phyloP scores from a whole-genome alignment of 2,113 vertebrate species.

The Phoenicopterus ruber region DNA sequence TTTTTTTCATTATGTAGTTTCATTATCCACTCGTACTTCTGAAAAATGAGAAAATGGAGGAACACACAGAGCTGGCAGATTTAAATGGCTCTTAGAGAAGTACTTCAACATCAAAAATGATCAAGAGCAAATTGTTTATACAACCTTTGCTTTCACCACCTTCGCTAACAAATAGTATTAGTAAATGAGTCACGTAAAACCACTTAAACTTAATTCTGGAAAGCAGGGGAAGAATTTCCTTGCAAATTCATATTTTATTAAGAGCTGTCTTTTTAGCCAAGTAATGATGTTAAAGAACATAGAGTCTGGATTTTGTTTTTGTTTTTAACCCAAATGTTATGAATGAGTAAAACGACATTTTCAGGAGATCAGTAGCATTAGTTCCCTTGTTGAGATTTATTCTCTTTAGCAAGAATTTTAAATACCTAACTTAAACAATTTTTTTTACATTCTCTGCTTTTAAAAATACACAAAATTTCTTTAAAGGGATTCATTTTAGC shows the following conservation, averaged over 20 bases:
- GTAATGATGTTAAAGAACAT: not conserved
- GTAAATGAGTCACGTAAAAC: conserved; percentile 21
- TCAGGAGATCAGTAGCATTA: not conserved
- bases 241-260: not conserved
- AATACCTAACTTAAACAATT: not conserved
- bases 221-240: not conserved
- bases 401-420: not conserved
- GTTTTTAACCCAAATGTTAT: not conserved
- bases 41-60: conserved; percentile 57
- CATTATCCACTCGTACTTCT: conserved; percentile 20
- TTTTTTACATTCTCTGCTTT: not conserved
- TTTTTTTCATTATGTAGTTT: conserved; percentile 35
- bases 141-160: not conserved
- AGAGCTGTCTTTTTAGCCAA: not conserved
- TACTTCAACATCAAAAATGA: conserved; percentile 33
- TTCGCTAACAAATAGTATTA: not conserved
- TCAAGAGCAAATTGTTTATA: conserved; percentile 31
- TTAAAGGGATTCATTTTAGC: not conserved
- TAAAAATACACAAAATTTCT: not conserved
- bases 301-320: not conserved
- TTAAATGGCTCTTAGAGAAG: conserved; percentile 35
- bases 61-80: conserved; percentile 24
- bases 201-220: not conserved
- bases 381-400: not conserved
- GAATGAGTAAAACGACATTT: not conserved